Percentiles rank a stretch among this genome's conserved stretches.
Conservation (phyloP, 2,888 invertebrate species). For the Caenorhabditis uteleia region DNA sequence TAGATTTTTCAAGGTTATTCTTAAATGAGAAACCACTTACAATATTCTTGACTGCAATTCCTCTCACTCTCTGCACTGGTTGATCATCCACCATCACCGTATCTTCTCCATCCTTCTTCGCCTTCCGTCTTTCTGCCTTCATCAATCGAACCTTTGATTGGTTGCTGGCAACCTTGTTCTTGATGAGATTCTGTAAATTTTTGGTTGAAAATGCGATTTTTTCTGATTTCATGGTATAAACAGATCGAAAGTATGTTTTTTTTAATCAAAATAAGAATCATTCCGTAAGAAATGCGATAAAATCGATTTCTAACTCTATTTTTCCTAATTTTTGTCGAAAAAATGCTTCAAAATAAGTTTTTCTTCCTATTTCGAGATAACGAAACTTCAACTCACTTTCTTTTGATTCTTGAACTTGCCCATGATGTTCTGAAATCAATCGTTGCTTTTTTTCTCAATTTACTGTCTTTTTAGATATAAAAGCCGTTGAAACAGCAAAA, state of each 20-base stretch:
- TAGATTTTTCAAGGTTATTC: no score
- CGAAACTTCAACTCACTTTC: constrained; percentile 1
- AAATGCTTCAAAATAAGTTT: no score
- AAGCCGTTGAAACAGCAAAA: constrained; percentile 2
- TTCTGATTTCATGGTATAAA: no score
- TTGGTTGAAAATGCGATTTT: no score
- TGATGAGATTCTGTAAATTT: constrained; percentile 15
- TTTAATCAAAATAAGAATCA: no score
- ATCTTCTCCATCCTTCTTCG: constrained; percentile 29
- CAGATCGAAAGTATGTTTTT: no score
- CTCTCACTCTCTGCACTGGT: constrained; percentile 16
- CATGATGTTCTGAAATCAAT: constrained; percentile 17
- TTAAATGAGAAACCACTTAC: constrained; percentile 1
- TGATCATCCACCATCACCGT: constrained; percentile 15
- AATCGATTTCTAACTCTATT: no score
- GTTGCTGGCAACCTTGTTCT: constrained; percentile 20
- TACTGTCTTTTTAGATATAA: constrained; percentile 4
- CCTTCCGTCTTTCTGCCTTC: constrained; percentile 13
- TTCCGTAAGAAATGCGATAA: no score
- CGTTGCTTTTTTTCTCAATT: no score
- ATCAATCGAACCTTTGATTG: constrained; percentile 17
- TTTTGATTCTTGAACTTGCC: constrained; percentile 39
- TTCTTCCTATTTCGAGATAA: no score
- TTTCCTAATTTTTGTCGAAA: no score
- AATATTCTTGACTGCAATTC: constrained; percentile 26